Evolutionary conservation across 2,113 vertebrate genomes (phyloP).

Genomic region (Campylorhamphus procurvoides): DNA sequence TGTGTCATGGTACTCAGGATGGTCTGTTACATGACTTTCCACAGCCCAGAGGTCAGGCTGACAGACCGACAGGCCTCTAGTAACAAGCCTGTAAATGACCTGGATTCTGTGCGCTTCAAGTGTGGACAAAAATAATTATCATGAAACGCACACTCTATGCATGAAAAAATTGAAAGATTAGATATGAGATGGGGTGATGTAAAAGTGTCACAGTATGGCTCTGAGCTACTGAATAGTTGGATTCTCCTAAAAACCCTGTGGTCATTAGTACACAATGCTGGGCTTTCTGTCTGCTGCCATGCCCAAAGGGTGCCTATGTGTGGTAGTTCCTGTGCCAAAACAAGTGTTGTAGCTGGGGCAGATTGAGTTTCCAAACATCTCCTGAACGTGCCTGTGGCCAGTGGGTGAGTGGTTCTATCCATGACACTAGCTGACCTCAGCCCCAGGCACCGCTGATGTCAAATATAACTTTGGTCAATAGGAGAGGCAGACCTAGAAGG

Average conservation of each 20-base stretch:
- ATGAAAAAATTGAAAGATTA: rapidly evolving
- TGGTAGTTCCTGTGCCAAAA: rapidly evolving
- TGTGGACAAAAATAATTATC: not conserved
- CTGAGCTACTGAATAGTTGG: not conserved
- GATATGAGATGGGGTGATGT: not conserved
- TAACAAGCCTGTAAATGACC: not conserved
- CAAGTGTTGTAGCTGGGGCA: not conserved
- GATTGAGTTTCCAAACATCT: not conserved
- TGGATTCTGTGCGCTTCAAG: not conserved
- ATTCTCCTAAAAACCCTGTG: not conserved
- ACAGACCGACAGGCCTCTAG: not conserved
- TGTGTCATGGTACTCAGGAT: not conserved
- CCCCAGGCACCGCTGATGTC: not conserved
- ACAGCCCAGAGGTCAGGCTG: not conserved
- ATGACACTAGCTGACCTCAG: rapidly evolving
- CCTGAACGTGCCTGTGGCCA: not conserved
- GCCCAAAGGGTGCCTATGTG: not conserved
- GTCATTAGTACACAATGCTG: rapidly evolving
- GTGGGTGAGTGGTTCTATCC: not conserved
- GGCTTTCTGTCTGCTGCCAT: not conserved
- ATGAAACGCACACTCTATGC: not conserved
- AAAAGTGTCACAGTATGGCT: not conserved
- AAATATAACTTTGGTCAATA: not conserved
- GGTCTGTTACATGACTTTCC: not conserved
- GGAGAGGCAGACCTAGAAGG: not conserved